Base-by-base conservation (phyloP, 2,797 vertebrate species). In the Austrolebias charrua region DNA sequence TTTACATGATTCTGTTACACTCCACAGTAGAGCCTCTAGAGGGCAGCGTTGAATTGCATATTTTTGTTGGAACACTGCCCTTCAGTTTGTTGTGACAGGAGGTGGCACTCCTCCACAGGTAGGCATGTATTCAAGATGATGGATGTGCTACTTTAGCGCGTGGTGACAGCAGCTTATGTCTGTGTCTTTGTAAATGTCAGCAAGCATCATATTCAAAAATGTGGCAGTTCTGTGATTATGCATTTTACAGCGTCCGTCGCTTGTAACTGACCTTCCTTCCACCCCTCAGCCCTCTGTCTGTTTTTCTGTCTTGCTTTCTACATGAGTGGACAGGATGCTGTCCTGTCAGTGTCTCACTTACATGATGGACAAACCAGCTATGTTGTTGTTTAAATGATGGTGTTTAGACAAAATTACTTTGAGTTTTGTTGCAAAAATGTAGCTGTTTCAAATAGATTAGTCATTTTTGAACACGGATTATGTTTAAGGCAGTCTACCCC, bases 101-200 rank as follows among this genome's bases (percentile, higher is more conserved):
- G 85, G 78, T 78, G 88, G 71, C 75, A 0, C 56, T 66, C 68
- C 78, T 80, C 81, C 1, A 63, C 80, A 78, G 87, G 81, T 81
- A 68, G 79, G 78, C 81, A 1, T 60, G 53, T 60, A n/a, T 80
- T 85, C 84, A 79, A 73, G 57, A 80, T 88, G 87, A 91, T 91
- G 79, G 85, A 90, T 90, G 88, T 83, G 86, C 86, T 74, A 85
- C 84, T 85, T 86, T 81, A 84, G 82, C 66, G 68, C 84, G 81
- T 74, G 86, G 73, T 89, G 90, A 90, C 90, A 90, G 86, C 77
- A 80, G 79, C 78, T 88, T 86, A 85, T 90, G 88, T 87, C 88
- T 85, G 80, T 76, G 77, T 86, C 79, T 80, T 72, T 77, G 81
- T 84, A 88, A 90, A 90, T 86, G 86, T 90, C 88, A 86, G 81